Evolutionary conservation across 2,888 invertebrate species (phyloP), one percentile per base, ranked within the genome.

Genomic region (Lapara coniferarum): DNA sequence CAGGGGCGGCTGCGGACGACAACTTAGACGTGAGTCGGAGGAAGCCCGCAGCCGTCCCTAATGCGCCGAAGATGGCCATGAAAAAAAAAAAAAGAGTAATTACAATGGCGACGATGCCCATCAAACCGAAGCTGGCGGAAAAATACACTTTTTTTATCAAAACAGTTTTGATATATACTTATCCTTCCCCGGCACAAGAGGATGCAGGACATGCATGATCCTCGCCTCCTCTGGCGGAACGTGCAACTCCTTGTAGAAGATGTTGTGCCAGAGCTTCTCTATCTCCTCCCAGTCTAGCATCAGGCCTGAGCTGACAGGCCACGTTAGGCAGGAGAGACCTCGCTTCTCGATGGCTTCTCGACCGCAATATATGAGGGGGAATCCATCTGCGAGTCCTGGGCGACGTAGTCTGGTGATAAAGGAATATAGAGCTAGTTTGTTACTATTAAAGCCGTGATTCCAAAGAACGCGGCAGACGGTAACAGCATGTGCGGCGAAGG

Each of bases 201-300:
- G 97, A 63, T 97, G 97, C 82, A 97, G 96, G 2, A 97, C 96
- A 73, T 97, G 94, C 79, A 98, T 94, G 52, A 97, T 95, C 16
- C 96, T 97, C 77, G 97, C 95, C 79, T 96, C 96, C 87, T 98
- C 97, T 0, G 98, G 97, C 4, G 97, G 96, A 13, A 97, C 96
- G 77, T 96, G 94, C 69, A 98, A 93, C 82, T 97, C 97, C 82
- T 96, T 97, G 93, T 97, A 97, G 90, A 97, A 97, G 37, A 96
- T 95, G 86, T 97, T 97, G 85, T 97, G 97, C 97, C 97, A 97
- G 77, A 98, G 96, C 88, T 97, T 97, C 89, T 98, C 97, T 96
- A 98, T 97, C 81, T 97, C 97, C 77, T 97, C 96, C 97, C 97
- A 97, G 87, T 97, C 95, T 76, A 95, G 96, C 66, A 97, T 95